Percentiles rank a stretch among this genome's conserved stretches.
Conservation (phyloP, 2,888 invertebrate genomes). For the Leucophenga montana region DNA sequence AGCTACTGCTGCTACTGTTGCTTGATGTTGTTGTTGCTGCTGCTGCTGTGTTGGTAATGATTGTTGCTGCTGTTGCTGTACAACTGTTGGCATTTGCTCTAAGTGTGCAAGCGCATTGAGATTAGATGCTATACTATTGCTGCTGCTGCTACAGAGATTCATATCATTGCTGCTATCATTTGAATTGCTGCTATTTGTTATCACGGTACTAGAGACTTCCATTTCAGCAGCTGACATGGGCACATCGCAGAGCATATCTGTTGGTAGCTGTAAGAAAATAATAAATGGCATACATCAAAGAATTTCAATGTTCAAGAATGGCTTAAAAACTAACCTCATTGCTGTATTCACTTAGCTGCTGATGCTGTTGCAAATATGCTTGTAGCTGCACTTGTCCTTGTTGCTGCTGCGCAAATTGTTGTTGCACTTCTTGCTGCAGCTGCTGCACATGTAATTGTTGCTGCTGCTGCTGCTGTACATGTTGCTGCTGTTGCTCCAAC, state of each 20-base stretch:
- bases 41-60: constrained; percentile 37
- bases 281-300: background rate
- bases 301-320: no score
- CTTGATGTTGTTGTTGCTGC: constrained; percentile 35
- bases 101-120: constrained; percentile 26
- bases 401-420: constrained; percentile 39
- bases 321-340: constrained; percentile 52
- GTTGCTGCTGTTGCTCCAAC: constrained; percentile 48
- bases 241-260: constrained; percentile 77
- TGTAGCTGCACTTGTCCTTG: constrained; percentile 37
- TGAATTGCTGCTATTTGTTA: constrained; percentile 70
- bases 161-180: constrained; percentile 70
- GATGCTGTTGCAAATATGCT: constrained; percentile 53
- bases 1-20: constrained; percentile 14
- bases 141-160: constrained; percentile 64
- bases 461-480: constrained; percentile 52
- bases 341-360: constrained; percentile 56
- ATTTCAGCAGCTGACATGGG: constrained; percentile 78
- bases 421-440: constrained; percentile 47
- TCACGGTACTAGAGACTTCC: constrained; percentile 76
- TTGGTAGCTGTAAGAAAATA: constrained; percentile 58
- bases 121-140: constrained; percentile 35
- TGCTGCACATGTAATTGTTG: constrained; percentile 47
- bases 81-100: constrained; percentile 14
- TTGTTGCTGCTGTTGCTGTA: constrained; percentile 32